Conservation (phyloP, 2,888 invertebrate species). For the Craniophora ligustri region DNA sequence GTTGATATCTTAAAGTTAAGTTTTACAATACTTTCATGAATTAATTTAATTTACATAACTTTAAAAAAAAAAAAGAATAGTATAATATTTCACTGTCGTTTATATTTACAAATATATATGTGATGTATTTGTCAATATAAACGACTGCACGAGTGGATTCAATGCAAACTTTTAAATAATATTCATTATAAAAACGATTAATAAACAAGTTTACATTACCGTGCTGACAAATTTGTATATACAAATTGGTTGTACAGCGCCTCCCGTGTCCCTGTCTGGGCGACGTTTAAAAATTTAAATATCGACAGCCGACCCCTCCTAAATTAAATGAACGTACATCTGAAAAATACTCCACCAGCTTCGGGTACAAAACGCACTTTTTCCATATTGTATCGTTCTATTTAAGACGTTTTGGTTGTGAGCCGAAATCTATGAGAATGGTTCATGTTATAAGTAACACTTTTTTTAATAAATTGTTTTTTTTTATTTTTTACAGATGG, state of each 20-base stretch:
- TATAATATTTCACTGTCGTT: too few species aligned
- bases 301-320: slow-evolving; percentile 80
- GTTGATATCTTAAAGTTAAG: too few species aligned
- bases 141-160: background rate
- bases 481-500: too few species aligned
- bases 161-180: background rate
- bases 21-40: too few species aligned
- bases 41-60: too few species aligned
- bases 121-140: too few species aligned
- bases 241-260: slow-evolving; percentile 76
- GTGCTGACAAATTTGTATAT: slow-evolving; percentile 77
- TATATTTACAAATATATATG: too few species aligned
- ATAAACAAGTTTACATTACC: slow-evolving; percentile 54
- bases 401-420: slow-evolving; percentile 60
- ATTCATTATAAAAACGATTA: slow-evolving; percentile 30
- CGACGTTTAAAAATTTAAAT: slow-evolving; percentile 86
- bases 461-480: background rate
- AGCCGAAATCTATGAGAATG: slow-evolving; percentile 43
- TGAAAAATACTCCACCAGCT: slow-evolving; percentile 69
- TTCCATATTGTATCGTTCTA: slow-evolving; percentile 43
- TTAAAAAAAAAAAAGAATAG: too few species aligned
- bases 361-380: slow-evolving; percentile 57
- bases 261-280: slow-evolving; percentile 68
- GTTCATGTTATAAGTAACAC: slow-evolving; percentile 54
- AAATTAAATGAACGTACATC: slow-evolving; percentile 78